Evolutionary conservation across 1,140 invertebrate genomes (phyloP).

Genomic region (Himalopsyche phryganea): DNA sequence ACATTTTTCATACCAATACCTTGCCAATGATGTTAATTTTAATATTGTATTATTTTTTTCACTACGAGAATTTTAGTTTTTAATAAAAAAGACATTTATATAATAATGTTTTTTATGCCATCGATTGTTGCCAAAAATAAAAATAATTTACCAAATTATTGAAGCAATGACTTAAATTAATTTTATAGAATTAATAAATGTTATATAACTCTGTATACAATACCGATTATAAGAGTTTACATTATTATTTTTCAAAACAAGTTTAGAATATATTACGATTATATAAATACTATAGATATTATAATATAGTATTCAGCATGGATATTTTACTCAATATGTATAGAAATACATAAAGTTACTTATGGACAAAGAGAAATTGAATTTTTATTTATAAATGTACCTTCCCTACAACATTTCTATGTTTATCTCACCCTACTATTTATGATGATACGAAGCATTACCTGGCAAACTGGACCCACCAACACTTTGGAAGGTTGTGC

Average conservation of each 20-base stretch:
- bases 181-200: conserved; percentile 10
- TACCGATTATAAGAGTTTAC: conserved; percentile 28
- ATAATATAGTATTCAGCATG: conserved; percentile 34
- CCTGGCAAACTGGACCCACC: no score
- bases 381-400: no score
- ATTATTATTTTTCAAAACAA: conserved; percentile 34
- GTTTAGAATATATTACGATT: conserved; percentile 31
- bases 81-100: conserved; percentile 13
- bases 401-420: no score
- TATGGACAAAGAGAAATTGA: conserved; percentile 3
- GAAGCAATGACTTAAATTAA: neutral
- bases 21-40: conserved; percentile 8
- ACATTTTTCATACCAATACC: neutral
- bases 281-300: conserved; percentile 33
- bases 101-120: conserved; percentile 9
- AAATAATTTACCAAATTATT: no score
- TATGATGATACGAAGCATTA: no score
- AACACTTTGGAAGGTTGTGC: no score
- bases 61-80: neutral
- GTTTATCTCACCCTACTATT: no score
- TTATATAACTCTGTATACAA: conserved; percentile 31
- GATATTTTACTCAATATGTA: conserved; percentile 34
- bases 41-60: conserved; percentile 8
- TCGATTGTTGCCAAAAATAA: no score
- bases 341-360: conserved; percentile 29